phyloP scores from a whole-genome alignment of 2,888 invertebrate genomes.

The Rhamnusium bicolor region DNA sequence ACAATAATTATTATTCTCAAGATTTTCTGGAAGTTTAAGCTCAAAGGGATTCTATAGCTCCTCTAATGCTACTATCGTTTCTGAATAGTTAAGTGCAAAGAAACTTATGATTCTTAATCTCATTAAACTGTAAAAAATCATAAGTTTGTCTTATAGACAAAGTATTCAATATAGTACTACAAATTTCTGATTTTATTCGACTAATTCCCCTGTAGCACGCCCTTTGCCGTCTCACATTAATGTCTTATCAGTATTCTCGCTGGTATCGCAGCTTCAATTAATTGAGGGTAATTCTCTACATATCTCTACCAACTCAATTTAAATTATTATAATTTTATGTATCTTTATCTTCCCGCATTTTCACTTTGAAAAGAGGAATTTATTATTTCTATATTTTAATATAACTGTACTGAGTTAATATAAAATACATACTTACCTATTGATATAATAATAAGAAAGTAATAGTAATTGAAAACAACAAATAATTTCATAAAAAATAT shows the following conservation, averaged over 20 bases:
- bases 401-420: not conserved
- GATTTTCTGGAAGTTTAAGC: too few relatives aligned
- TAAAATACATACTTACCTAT: not conserved
- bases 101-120: too few relatives aligned
- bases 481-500: not conserved
- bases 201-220: not conserved
- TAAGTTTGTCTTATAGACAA: too few relatives aligned
- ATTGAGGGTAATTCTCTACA: slow-evolving; percentile 28
- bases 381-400: slow-evolving; percentile 18
- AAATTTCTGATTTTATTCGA: too few relatives aligned
- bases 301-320: slow-evolving; percentile 23
- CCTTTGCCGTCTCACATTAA: slow-evolving; percentile 1
- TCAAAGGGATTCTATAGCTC: too few relatives aligned
- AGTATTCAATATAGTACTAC: too few relatives aligned
- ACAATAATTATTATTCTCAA: too few relatives aligned
- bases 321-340: slow-evolving; percentile 39
- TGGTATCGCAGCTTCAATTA: slow-evolving; percentile 27
- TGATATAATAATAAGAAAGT: not conserved
- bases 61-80: too few relatives aligned
- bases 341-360: slow-evolving; percentile 18
- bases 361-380: not conserved
- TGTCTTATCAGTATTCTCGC: slow-evolving; percentile 17
- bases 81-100: too few relatives aligned
- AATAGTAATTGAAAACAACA: too few relatives aligned
- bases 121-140: too few relatives aligned